Percentiles rank a stretch among this genome's conserved stretches.
phyloP scores from a whole-genome alignment of 2,888 invertebrate species.

The Aromia moschata region DNA sequence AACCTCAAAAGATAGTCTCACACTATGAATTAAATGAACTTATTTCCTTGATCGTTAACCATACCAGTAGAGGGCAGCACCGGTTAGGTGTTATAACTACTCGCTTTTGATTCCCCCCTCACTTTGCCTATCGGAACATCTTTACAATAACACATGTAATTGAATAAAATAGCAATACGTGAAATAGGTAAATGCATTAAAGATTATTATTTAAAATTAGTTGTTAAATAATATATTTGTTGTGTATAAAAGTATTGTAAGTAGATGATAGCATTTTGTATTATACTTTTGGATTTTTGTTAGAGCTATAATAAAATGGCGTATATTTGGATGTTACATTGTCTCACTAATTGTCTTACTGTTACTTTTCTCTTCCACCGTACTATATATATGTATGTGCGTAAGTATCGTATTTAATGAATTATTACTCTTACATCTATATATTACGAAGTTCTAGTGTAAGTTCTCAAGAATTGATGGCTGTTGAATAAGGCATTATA shows the following conservation, averaged over 20 bases:
- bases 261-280: slow-evolving; percentile 61
- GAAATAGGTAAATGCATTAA: slow-evolving; percentile 39
- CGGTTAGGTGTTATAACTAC: no score
- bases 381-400: no score
- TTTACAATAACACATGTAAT: slow-evolving; percentile 32
- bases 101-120: no score
- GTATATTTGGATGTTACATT: slow-evolving; percentile 63
- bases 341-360: slow-evolving; percentile 32
- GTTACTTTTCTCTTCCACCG: not conserved
- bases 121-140: slow-evolving; percentile 26
- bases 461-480: no score
- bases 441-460: no score
- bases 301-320: slow-evolving; percentile 65
- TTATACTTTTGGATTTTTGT: slow-evolving; percentile 63
- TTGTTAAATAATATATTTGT: slow-evolving; percentile 53
- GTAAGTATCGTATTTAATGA: no score
- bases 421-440: no score
- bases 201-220: slow-evolving; percentile 39
- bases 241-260: slow-evolving; percentile 60
- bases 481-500: no score
- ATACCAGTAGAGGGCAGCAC: no score
- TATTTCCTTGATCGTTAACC: no score
- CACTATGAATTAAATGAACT: no score
- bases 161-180: slow-evolving; percentile 43
- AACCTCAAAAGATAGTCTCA: no score